phyloP scores from a whole-genome alignment of 2,888 invertebrate genomes.

The Gonocerus acuteangulatus region DNA sequence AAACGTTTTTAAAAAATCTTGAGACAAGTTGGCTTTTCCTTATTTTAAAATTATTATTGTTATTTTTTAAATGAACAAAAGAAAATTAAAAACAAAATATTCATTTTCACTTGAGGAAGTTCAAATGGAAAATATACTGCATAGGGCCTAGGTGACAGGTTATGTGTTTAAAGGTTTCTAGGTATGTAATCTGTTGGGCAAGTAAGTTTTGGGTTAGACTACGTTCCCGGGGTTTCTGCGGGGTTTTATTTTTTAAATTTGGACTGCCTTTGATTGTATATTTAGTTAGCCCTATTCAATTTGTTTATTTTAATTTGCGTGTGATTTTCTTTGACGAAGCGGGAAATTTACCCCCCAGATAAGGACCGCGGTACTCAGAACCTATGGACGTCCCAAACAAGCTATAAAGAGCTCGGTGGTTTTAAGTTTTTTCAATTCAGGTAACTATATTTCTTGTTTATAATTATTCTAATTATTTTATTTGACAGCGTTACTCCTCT shows the following conservation, averaged over 20 bases:
- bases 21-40: too few relatives aligned
- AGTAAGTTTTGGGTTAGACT: neutral
- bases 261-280: neutral
- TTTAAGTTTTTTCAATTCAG: neutral
- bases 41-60: too few relatives aligned
- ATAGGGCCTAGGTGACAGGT: neutral
- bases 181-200: neutral
- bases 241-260: neutral
- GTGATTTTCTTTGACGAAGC: neutral
- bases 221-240: neutral
- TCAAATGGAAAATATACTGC: too few relatives aligned
- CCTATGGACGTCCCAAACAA: conserved; percentile 16
- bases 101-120: too few relatives aligned
- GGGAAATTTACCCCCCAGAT: neutral
- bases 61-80: too few relatives aligned
- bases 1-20: too few relatives aligned
- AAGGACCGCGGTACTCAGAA: conserved; percentile 6
- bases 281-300: neutral
- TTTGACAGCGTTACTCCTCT: too few relatives aligned
- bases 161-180: conserved; percentile 24
- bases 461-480: neutral
- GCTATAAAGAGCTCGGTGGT: neutral
- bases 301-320: neutral
- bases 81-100: too few relatives aligned
- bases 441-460: neutral